Evolutionary conservation across 2,888 invertebrate genomes (phyloP), one percentile per base, ranked within the genome.

Genomic region (Xestia ashworthii): DNA sequence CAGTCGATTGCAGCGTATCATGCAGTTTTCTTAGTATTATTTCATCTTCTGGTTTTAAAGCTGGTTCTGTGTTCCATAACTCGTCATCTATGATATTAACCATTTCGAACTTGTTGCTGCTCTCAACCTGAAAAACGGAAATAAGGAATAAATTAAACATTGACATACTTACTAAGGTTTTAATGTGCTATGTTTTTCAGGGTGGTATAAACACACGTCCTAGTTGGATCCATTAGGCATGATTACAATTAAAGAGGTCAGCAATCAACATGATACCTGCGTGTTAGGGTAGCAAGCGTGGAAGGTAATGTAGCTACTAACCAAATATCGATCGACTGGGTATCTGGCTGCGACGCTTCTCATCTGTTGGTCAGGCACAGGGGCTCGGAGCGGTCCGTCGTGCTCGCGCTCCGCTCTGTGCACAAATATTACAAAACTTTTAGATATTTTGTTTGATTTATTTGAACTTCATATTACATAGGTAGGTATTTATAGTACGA

Each of bases 271-370:
- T 25, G 11, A 38, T 53, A 46, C 16, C 22, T 76, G 64, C 50
- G 44, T 76, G 25, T 65, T 75, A 46, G 32, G 19, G 22, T 53
- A 16, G 22, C 46, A 6, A 38, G 6, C 14, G 25, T 67, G 44
- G 58, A 58, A 65, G 3, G 19, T 48, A 50, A 65, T 22, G 67
- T 38, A n/a, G 22, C 70, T 88, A 91, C 93, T 91, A 84, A 96
- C 96, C 96, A 96, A 95, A 95, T 96, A 96, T 94, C 96, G 93
- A 95, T 96, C 96, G 94, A 96, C 95, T 92, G 96, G 96, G 91
- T 95, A 96, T 83, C 89, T 91, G 60, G 91, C 87, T 58, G 84
- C 70, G 72, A 76, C 87, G 71, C 90, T 82, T 89, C 94, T 96
- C 96, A 96, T 94, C 96, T 96, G 96, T 96, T 96, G 89, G 96